phyloP scores from a whole-genome alignment of 1,140 invertebrate genomes.

The Oedothorax gibbosus region DNA sequence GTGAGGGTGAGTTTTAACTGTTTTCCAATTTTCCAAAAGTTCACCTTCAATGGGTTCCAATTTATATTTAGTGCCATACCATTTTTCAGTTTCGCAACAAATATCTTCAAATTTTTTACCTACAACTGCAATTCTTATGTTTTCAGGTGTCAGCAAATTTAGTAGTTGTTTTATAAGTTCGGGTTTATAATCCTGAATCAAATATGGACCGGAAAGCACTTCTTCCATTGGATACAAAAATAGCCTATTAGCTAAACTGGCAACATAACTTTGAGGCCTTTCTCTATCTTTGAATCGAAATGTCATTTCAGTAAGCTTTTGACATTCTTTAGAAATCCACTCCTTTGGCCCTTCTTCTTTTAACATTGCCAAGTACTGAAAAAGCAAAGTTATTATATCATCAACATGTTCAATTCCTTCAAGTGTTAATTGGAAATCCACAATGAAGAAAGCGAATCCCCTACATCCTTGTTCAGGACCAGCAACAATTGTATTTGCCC shows the following conservation, averaged over 20 bases:
- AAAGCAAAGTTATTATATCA: constrained; percentile 86
- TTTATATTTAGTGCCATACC: constrained; percentile 92
- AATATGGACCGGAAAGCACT: constrained; percentile 80
- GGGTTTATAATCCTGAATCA: constrained; percentile 86
- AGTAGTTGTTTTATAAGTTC: constrained; percentile 83
- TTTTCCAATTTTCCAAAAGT: constrained; percentile 78
- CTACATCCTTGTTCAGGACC: constrained; percentile 80
- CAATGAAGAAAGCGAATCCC: constrained; percentile 90
- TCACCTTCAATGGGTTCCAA: constrained; percentile 77
- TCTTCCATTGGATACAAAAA: constrained; percentile 86
- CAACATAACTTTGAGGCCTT: constrained; percentile 80
- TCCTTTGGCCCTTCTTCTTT: constrained; percentile 79
- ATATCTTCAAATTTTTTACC: constrained; percentile 77
- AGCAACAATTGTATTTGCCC: constrained; percentile 88
- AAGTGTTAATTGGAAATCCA: constrained; percentile 91
- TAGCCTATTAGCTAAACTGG: constrained; percentile 74
- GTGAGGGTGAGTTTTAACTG: constrained; percentile 74
- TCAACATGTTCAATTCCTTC: constrained; percentile 87
- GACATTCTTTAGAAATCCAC: constrained; percentile 92
- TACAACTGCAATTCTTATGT: constrained; percentile 79
- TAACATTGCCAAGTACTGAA: constrained; percentile 92
- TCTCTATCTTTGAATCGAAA: constrained; percentile 94
- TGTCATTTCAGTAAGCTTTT: constrained; percentile 81
- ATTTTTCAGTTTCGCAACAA: constrained; percentile 78
- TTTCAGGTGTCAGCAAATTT: constrained; percentile 80